Percentiles rank a stretch among this genome's conserved stretches.
Evolutionary conservation across 1,140 invertebrate species (phyloP).

Genomic region (Drosophila sulfurigaster): DNA sequence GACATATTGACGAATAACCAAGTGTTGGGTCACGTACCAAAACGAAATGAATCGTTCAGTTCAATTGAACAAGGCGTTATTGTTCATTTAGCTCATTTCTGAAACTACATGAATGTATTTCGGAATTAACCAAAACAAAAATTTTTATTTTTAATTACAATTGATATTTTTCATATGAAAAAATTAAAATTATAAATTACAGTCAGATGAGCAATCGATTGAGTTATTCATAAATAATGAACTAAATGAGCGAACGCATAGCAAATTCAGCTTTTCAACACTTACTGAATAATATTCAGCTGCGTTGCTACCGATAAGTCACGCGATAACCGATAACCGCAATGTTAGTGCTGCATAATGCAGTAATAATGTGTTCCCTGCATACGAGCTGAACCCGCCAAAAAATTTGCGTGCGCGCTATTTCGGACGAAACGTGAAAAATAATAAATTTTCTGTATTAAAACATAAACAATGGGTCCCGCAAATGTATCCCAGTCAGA

Average conservation of each 20-base stretch:
- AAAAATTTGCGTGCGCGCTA: slow-evolving; percentile 52
- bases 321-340: background rate
- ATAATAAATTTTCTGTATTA: background rate
- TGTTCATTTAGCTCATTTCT: background rate
- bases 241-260: background rate
- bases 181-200: background rate
- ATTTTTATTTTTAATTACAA: background rate
- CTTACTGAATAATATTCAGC: background rate
- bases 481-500: slow-evolving; percentile 53
- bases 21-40: slow-evolving; percentile 37
- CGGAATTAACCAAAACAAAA: background rate
- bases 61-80: slow-evolving; percentile 13
- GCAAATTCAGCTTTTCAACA: slow-evolving; percentile 4
- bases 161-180: background rate
- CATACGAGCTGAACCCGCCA: slow-evolving; percentile 49
- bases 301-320: slow-evolving; percentile 11
- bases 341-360: slow-evolving; percentile 31
- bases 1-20: slow-evolving; percentile 70
- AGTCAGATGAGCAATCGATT: background rate
- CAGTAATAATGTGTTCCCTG: background rate
- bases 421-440: slow-evolving; percentile 20
- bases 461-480: slow-evolving; percentile 49
- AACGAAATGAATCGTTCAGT: slow-evolving; percentile 18
- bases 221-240: slow-evolving; percentile 1
- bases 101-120: too few relatives aligned